Conservation (phyloP, 1,140 invertebrate species). For the Carcinoscorpius rotundicauda region DNA sequence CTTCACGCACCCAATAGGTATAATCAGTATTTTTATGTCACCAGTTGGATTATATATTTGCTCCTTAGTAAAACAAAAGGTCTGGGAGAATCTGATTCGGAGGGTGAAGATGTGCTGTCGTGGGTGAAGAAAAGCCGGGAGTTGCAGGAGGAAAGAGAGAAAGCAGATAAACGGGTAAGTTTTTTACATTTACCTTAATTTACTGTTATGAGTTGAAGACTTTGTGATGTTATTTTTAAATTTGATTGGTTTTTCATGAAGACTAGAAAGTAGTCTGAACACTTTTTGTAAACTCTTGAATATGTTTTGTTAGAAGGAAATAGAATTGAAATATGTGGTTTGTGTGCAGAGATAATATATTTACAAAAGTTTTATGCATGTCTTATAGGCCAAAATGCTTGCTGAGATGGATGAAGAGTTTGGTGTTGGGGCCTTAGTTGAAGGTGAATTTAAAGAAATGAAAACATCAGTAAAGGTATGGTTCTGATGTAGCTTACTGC, state of each 20-base stretch:
- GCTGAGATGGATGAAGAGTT: conserved; percentile 93
- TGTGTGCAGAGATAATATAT: conserved; percentile 1
- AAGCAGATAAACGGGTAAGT: conserved; percentile 70
- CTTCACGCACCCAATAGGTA: too few relatives aligned
- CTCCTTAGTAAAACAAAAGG: conserved; percentile 32
- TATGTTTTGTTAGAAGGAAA: too few relatives aligned
- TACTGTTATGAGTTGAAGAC: neutral
- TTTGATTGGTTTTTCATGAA: conserved; percentile 2
- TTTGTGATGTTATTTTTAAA: neutral
- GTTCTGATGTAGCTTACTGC: neutral
- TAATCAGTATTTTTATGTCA: conserved; percentile 6
- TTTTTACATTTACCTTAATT: conserved; percentile 8
- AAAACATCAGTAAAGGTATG: conserved; percentile 29
- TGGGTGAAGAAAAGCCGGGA: conserved; percentile 77
- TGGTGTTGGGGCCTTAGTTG: conserved; percentile 70
- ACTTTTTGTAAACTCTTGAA: neutral
- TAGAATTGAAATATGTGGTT: too few relatives aligned
- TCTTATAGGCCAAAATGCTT: conserved; percentile 65
- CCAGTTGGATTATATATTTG: conserved; percentile 11
- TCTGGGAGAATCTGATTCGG: conserved; percentile 17
- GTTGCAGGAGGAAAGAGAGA: conserved; percentile 62
- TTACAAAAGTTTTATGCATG: conserved; percentile 13
- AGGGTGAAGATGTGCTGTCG: conserved; percentile 44
- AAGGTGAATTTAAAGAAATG: conserved; percentile 54
- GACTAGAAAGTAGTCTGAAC: neutral